Evolutionary conservation across 2,797 vertebrate genomes (phyloP), one percentile per base, ranked within the genome.

Genomic region (Taenioides sp.): DNA sequence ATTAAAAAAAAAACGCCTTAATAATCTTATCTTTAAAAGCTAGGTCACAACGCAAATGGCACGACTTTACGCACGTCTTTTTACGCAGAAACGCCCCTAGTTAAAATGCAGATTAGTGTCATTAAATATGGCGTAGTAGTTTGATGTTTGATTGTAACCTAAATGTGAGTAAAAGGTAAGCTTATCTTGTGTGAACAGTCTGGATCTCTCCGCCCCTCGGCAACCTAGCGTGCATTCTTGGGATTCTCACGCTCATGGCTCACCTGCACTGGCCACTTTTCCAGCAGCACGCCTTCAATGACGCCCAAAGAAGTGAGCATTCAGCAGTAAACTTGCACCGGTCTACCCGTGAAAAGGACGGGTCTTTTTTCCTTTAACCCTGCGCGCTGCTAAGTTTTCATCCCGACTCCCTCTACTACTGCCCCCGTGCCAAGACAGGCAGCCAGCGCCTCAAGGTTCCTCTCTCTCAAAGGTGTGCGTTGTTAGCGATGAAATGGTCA

Each of bases 201-300:
- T 80, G 82, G 69, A 75, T 85, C 87, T 85, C 87, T 64, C 88
- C 88, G 82, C 92, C 91, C 87, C 81, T 70, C 17, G 69, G 69
- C 87, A 86, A 89, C 81, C 85, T 88, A 85, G 83, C 94, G 96
- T 96, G 83, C 94, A 96, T 96, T 95, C 95, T 92, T 84, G 40
- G 86, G 87, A 96, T 95, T 94, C 94, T 93, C 91, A 80, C 86
- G 91, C 91, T 88, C 86, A 25, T 59, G 89, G 67, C 89, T 95
- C 95, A 96, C 95, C 96, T 97, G 95, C 87, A 83, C 84, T 80
- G 67, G 69, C 78, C 77, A 61, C 70, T 77, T 17, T 2, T 7
- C 12, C 57, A 52, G 23, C 70, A 22, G 59, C 75, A 71, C 62
- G 75, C 62, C 77, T 79, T 76, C 72, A 79, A 85, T 71, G 82